phyloP scores from a whole-genome alignment of 2,113 vertebrate genomes.

The Hippocampus barbouri region DNA sequence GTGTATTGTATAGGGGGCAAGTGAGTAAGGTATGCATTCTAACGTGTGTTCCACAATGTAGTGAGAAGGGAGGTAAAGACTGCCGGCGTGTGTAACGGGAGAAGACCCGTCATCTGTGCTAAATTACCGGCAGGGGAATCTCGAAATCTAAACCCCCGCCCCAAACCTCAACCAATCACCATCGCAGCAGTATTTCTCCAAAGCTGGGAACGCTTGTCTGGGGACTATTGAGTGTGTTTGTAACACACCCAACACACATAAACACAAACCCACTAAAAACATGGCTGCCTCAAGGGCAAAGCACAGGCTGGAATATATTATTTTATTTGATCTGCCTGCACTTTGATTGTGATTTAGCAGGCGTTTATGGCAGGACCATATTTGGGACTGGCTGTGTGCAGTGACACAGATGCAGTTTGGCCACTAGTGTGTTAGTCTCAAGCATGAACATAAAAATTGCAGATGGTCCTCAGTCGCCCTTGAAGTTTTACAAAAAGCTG shows the following conservation, averaged over 20 bases:
- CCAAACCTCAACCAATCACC: slow-evolving; percentile 8
- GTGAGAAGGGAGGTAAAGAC: not conserved
- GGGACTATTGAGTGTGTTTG: not conserved
- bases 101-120: slow-evolving; percentile 20
- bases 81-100: not conserved
- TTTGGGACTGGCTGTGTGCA: not conserved
- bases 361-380: slow-evolving; percentile 3
- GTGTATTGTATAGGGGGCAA: not conserved
- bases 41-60: not conserved
- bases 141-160: slow-evolving; percentile 1
- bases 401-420: not conserved
- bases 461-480: too few species aligned
- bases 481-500: too few species aligned
- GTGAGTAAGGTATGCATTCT: not conserved
- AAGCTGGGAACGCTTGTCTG: not conserved
- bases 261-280: not conserved
- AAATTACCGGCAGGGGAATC: slow-evolving; percentile 10
- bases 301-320: not conserved
- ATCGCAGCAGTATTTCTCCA: slow-evolving; percentile 12
- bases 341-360: not conserved
- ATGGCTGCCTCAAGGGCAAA: not conserved
- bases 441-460: too few species aligned
- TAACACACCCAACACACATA: not conserved
- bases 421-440: not conserved
- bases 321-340: not conserved